Evolutionary conservation across 2,888 invertebrate genomes (phyloP).

Genomic region (Ceraclea dissimilis): DNA sequence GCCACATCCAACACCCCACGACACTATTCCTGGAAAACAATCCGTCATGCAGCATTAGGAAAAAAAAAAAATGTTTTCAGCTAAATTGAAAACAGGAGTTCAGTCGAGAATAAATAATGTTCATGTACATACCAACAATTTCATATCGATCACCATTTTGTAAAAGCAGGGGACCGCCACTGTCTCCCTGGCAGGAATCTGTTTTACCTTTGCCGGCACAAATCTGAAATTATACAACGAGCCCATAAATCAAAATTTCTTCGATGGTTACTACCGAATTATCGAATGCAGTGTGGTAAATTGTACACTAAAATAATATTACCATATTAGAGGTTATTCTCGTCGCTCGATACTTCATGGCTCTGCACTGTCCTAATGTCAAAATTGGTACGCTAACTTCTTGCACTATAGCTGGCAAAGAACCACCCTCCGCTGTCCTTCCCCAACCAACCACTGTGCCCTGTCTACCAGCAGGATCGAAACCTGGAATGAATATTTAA

Average conservation of each 20-base stretch:
- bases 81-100: no score
- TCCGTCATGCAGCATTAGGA: background rate
- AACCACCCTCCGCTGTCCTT: conserved; percentile 73
- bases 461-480: conserved; percentile 61
- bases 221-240: conserved; percentile 38
- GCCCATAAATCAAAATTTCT: no score
- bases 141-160: conserved; percentile 70
- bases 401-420: conserved; percentile 69
- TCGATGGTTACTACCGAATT: no score
- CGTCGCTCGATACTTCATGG: conserved; percentile 75
- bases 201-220: conserved; percentile 75
- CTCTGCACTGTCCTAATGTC: conserved; percentile 68
- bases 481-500: conserved; percentile 34
- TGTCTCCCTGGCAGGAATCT: conserved; percentile 86
- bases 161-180: conserved; percentile 74
- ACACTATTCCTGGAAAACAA: conserved; percentile 61
- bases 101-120: background rate
- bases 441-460: conserved; percentile 86
- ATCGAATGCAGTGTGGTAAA: no score
- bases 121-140: conserved; percentile 58
- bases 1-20: conserved; percentile 78
- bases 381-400: conserved; percentile 81
- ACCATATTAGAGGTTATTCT: conserved; percentile 78
- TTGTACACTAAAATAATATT: conserved; percentile 20
- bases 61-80: no score